These are phyloP conservation scores for Holothuria scabra DNA, from an alignment of 53 echinoderm and acorn worm species.

Conservation along the genomic window DNA sequence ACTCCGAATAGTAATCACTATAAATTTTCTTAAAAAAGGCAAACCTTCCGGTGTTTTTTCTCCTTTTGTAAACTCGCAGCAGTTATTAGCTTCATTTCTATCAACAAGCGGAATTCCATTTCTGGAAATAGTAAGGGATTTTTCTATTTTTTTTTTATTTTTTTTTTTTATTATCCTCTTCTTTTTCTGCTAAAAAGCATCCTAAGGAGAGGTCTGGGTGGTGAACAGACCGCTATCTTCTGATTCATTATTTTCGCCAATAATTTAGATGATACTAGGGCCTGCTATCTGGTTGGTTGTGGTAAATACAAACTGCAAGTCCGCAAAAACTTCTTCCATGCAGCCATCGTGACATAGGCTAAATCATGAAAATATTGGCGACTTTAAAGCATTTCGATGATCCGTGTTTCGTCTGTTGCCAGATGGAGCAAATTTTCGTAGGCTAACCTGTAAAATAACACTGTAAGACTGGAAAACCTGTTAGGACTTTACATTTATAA, in stretches of 20 bases:
- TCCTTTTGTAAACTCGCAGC: not conserved
- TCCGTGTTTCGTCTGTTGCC: too few relatives aligned
- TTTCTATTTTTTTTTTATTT: not conserved
- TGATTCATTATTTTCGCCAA: constrained; percentile 48
- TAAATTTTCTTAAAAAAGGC: constrained; percentile 24
- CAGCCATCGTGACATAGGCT: too few relatives aligned
- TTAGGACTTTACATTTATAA: too few relatives aligned
- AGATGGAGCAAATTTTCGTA: too few relatives aligned
- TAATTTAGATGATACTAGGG: constrained; percentile 33
- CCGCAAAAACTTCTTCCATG: not conserved
- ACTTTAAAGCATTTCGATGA: too few relatives aligned
- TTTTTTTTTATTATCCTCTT: not conserved
- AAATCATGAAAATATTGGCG: too few relatives aligned
- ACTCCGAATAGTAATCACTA: constrained; percentile 35
- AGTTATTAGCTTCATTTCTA: constrained; percentile 11
- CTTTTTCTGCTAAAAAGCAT: too few relatives aligned
- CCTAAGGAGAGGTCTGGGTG: constrained; percentile 33
- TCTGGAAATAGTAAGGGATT: constrained; percentile 9
- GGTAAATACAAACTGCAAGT: constrained; percentile 21
- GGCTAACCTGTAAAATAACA: too few relatives aligned
- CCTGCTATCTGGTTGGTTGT: constrained; percentile 1
- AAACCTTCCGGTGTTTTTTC: constrained; percentile 39
- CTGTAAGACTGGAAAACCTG: too few relatives aligned
- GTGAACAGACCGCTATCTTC: constrained; percentile 29
- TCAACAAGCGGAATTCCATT: constrained; percentile 29